Evolutionary conservation across 2,797 vertebrate genomes (phyloP).

Genomic region (Margarornis squamiger): DNA sequence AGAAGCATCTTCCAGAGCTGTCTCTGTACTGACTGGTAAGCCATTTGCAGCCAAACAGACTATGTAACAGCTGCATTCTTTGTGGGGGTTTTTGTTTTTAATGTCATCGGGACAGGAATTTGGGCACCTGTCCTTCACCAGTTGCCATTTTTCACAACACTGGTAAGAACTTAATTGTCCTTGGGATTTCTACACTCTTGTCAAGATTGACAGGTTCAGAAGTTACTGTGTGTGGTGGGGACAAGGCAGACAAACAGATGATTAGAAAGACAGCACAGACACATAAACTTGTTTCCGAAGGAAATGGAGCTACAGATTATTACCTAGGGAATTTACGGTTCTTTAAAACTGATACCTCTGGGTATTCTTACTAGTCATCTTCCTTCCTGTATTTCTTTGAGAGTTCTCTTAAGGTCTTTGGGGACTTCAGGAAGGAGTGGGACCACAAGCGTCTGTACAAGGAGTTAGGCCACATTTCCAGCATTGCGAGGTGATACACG

Average conservation of each 20-base stretch:
- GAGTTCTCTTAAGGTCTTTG: not conserved
- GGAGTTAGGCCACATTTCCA: not conserved
- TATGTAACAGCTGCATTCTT: not conserved
- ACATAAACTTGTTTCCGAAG: conserved; percentile 36
- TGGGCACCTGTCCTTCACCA: not conserved
- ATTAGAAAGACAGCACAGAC: conserved; percentile 54
- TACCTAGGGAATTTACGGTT: not conserved
- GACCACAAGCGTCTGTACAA: not conserved
- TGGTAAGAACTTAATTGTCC: not conserved
- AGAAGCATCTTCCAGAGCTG: not conserved
- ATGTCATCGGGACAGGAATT: not conserved
- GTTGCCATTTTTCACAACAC: not conserved
- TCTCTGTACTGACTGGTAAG: not conserved
- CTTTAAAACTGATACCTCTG: conserved; percentile 40
- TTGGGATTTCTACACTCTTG: not conserved
- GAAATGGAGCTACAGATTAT: conserved; percentile 21
- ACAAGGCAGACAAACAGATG: not conserved
- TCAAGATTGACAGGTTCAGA: not conserved
- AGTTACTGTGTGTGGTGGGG: not conserved
- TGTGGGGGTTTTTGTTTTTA: not conserved
- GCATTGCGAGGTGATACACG: rapidly evolving
- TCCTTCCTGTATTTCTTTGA: conserved; percentile 45
- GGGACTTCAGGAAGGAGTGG: not conserved
- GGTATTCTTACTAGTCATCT: conserved; percentile 9
- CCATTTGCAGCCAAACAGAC: not conserved